These are phyloP conservation scores for Oreochromis spilurus DNA, from an alignment of 2,113 vertebrate species.

Conservation along the genomic window DNA sequence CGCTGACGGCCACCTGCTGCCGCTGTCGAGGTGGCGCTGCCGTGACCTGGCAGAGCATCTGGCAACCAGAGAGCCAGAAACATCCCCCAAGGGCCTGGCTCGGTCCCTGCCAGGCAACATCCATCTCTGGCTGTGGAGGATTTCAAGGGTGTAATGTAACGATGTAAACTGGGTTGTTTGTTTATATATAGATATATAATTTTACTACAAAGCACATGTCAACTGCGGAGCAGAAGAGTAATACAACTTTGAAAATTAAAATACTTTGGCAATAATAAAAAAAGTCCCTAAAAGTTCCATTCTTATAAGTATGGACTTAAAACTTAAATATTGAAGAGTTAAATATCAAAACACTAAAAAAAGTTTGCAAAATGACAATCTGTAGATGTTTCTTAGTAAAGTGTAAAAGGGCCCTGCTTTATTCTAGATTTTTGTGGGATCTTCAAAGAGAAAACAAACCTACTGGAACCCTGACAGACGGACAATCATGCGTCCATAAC, in stretches of 20 bases:
- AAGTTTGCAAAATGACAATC: background rate
- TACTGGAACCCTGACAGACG: background rate
- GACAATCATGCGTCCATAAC: background rate
- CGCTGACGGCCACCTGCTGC: constrained; percentile 56
- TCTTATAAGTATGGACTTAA: background rate
- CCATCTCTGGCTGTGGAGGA: background rate
- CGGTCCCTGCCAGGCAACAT: constrained; percentile 13
- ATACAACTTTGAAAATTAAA: background rate
- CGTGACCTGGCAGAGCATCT: constrained; percentile 51
- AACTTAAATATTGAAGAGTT: background rate
- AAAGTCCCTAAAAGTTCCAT: background rate
- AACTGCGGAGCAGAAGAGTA: background rate
- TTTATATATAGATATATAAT: background rate
- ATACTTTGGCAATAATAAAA: background rate
- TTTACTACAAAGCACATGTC: background rate
- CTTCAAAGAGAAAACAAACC: background rate
- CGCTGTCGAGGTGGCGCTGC: constrained; percentile 36
- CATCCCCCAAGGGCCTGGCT: constrained; percentile 36
- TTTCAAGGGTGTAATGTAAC: background rate
- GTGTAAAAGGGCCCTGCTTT: background rate
- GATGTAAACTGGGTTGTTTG: background rate
- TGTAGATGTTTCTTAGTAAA: background rate
- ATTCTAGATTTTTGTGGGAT: background rate
- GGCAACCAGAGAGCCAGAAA: constrained; percentile 5
- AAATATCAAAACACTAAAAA: background rate